Evolutionary conservation across 2,113 vertebrate genomes (phyloP).

Genomic region (Chunga burmeisteri): DNA sequence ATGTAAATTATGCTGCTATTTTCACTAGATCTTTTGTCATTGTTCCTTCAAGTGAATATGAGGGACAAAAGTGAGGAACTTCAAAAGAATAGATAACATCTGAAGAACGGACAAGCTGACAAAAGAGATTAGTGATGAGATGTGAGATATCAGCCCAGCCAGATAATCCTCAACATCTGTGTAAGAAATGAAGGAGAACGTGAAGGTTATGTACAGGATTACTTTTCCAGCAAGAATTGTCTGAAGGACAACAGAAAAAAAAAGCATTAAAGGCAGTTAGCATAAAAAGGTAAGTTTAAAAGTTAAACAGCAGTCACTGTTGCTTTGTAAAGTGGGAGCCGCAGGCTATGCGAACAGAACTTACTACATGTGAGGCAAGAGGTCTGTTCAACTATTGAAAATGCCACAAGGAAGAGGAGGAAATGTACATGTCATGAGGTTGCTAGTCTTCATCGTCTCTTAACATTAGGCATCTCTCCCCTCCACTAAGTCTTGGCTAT

Average conservation of each 20-base stretch:
- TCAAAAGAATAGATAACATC: constrained; percentile 11
- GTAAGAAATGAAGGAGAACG: neutral
- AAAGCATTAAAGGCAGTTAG: neutral
- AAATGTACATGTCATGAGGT: neutral
- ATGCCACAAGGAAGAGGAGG: neutral
- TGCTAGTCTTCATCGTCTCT: neutral
- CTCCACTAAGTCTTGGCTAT: neutral
- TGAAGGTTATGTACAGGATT: neutral
- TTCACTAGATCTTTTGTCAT: neutral
- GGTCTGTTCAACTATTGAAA: neutral
- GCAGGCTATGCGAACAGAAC: neutral
- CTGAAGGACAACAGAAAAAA: neutral
- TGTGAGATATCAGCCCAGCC: neutral
- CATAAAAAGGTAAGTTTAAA: neutral
- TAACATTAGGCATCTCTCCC: neutral
- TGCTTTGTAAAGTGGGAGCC: neutral
- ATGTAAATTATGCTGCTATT: neutral
- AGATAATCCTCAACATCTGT: neutral
- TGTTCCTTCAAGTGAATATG: neutral
- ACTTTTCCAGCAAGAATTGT: neutral
- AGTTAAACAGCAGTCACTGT: neutral
- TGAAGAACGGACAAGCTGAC: constrained; percentile 17
- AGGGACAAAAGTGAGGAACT: constrained; percentile 3
- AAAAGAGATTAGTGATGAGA: constrained; percentile 22
- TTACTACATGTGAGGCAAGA: neutral